Evolutionary conservation across 2,797 vertebrate genomes (phyloP), one percentile per base, ranked within the genome.

Genomic region (Anguilla pacifica): DNA sequence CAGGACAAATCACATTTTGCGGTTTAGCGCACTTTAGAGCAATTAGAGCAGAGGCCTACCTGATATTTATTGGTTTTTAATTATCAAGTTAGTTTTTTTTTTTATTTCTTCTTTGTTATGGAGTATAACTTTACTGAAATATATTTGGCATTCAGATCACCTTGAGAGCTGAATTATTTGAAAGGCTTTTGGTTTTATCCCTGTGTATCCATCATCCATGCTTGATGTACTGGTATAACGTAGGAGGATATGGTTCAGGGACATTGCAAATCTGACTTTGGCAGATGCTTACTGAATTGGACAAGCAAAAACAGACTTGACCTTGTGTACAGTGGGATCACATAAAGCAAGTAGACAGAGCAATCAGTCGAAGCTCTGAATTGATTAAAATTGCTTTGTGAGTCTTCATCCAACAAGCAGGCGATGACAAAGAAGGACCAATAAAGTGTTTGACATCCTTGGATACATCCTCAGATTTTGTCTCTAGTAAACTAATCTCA

Each of bases 271-370:
- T 90, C 90, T 89, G 91, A 70, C 89, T 86, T 87, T 92, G 90
- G 90, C 87, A 92, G 89, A 92, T 90, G 90, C 91, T 94, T 88
- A 93, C 84, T 91, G 93, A 94, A 92, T 92, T 91, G 91, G 90
- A 92, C 88, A 84, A 88, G 86, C 89, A 88, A 88, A 93, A 93
- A 89, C 91, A 83, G 91, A 92, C 94, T 87, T 88, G 91, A 91
- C 87, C 89, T 89, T 89, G 89, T 89, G 91, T 87, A 64, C 83
- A 57, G 83, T 64, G 53, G 67, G 77, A 88, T 88, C 46, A 51
- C 74, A 67, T 77, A 83, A 86, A 86, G 79, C 86, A 51, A 86
- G 79, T 19, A 87, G 83, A 88, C 85, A 83, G 90, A 89, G 89
- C 88, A 88, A 87, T 86, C 70, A 88, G 86, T 85, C 79, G 25